Conservation (phyloP, 2,113 vertebrate species). For the Galeopterus variegatus region DNA sequence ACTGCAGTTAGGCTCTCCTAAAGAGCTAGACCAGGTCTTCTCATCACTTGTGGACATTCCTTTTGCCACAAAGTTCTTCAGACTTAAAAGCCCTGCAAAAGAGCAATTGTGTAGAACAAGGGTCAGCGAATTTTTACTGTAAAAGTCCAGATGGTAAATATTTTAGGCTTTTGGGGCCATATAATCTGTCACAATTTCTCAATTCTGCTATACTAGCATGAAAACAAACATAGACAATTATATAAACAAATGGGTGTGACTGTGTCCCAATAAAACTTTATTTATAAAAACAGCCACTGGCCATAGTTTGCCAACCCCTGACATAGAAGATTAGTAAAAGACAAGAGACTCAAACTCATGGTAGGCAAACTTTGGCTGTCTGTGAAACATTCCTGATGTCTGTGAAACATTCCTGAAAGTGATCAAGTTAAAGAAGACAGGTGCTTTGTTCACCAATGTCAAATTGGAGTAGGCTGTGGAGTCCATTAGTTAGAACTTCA, state of each 20-base stretch:
- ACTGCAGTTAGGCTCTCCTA: not conserved
- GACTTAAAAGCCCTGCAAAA: not conserved
- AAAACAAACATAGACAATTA: not conserved
- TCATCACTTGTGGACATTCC: not conserved
- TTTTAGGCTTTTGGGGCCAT: not conserved
- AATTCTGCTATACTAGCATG: not conserved
- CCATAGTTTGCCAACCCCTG: not conserved
- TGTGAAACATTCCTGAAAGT: not conserved
- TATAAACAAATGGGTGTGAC: not conserved
- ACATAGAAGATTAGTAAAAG: not conserved
- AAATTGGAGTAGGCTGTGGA: not conserved
- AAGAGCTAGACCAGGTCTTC: not conserved
- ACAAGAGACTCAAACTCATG: not conserved
- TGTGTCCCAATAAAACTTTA: not conserved
- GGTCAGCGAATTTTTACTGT: not conserved
- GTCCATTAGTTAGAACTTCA: not conserved
- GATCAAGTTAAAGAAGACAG: not conserved
- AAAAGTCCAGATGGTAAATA: not conserved
- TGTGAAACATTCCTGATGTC: not conserved
- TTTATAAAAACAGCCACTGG: not conserved
- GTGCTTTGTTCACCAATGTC: not conserved
- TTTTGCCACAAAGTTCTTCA: not conserved
- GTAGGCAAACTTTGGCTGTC: not conserved
- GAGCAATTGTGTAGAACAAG: not conserved
- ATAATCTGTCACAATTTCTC: not conserved